Conservation (phyloP, 2,113 vertebrate species). For the Fulica atra region DNA sequence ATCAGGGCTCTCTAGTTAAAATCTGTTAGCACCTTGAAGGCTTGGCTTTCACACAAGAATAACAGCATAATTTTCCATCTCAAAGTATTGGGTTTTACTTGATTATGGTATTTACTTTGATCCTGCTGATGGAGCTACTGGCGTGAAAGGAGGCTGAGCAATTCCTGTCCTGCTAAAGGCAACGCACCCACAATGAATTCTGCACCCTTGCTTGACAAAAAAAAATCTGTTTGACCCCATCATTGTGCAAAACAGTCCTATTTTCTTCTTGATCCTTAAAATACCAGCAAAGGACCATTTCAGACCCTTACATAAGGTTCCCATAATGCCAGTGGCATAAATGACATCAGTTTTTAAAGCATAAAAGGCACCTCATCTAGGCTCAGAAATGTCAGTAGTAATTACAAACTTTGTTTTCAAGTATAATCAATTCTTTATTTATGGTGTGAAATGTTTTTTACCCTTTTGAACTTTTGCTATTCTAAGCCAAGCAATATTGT, state of each 20-base stretch:
- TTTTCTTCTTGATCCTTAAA: conserved; percentile 3
- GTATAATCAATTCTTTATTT: conserved; percentile 65
- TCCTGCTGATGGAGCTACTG: neutral
- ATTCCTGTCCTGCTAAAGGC: neutral
- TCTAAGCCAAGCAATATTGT: conserved; percentile 49
- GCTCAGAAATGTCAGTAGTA: conserved; percentile 59
- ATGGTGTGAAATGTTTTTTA: conserved; percentile 63
- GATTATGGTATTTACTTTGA: neutral
- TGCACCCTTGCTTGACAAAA: neutral
- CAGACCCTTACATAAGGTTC: conserved; percentile 50
- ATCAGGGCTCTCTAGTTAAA: neutral
- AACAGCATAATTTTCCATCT: neutral
- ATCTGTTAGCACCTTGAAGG: neutral
- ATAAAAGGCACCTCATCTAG: conserved; percentile 53
- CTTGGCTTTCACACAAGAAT: neutral
- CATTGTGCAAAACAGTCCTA: neutral
- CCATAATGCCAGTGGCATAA: conserved; percentile 54
- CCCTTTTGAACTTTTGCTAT: conserved; percentile 63
- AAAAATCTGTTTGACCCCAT: neutral
- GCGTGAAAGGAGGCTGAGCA: neutral
- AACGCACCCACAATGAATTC: neutral
- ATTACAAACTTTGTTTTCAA: conserved; percentile 67
- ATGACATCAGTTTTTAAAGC: conserved; percentile 55
- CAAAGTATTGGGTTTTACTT: neutral
- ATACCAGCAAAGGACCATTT: conserved; percentile 3